A percentile compares a stretch with the other conserved stretches of the same genome.
Evolutionary conservation across 2,797 vertebrate genomes (phyloP).

Genomic region (Scyliorhinus canicula): DNA sequence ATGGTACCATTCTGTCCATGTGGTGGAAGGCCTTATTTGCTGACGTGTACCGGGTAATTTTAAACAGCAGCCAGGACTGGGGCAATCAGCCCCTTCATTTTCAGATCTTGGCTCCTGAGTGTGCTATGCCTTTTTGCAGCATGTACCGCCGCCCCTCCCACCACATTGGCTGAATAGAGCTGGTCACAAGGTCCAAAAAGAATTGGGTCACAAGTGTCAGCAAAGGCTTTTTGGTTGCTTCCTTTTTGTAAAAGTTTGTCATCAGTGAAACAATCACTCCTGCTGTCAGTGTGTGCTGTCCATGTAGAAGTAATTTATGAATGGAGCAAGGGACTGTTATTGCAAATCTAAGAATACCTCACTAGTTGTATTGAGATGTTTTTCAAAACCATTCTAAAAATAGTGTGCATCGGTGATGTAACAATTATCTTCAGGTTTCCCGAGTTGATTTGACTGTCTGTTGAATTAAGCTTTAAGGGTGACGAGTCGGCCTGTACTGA

Average conservation of each 20-base stretch:
- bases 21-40: background rate
- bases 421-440: background rate
- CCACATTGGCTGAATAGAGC: background rate
- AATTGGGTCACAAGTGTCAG: background rate
- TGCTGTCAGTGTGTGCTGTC: background rate
- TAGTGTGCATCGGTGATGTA: background rate
- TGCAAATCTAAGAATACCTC: background rate
- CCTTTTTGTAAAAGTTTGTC: background rate
- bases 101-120: background rate
- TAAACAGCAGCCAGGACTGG: background rate
- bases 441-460: background rate
- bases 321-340: background rate
- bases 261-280: background rate
- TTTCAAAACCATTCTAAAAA: background rate
- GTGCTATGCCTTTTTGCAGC: background rate
- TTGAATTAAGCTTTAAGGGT: background rate
- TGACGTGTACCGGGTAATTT: background rate
- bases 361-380: background rate
- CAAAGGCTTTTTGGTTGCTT: background rate
- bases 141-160: no score
- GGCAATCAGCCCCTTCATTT: background rate
- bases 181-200: background rate
- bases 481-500: background rate
- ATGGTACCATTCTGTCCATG: background rate
- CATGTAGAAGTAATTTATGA: background rate